Evolutionary conservation across 2,888 invertebrate genomes (phyloP), one percentile per base, ranked within the genome.

Genomic region (Galeruca laticollis): DNA sequence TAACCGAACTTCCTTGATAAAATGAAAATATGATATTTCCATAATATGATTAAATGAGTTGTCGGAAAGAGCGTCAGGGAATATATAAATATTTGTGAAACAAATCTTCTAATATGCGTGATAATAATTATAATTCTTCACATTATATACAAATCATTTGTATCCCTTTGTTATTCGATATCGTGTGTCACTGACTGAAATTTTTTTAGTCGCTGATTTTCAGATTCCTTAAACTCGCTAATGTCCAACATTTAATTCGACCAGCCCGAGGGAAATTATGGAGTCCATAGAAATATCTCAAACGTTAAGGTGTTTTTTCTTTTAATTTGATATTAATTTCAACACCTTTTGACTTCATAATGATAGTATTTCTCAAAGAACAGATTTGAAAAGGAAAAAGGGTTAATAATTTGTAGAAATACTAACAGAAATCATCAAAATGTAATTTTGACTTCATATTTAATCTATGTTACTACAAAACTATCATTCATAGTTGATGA

Each of bases 281-380:
- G 54, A 51, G 49, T 40, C 51, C 37, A 35, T 15, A 51, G 13
- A 66, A 59, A 66, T 51, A 66, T 66, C n/a, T 66, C 51, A 37
- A 66, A 59, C 47, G 59, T 60, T 59, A 18, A 57, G 18, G 35
- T 35, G 21, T 35, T 33, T 15, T 21, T 49, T 51, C 37, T 60
- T 66, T 59, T 6, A 26, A 49, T 66, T 66, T 66, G 66, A 59
- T 64, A 21, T 33, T 47, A 65, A 51, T 59, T 37, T 66, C 65
- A 57, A 65, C 66, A 66, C 66, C 51, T 66, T 33, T 57, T 43
- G 15, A 31, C n/a, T 31, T 66, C 59, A 59, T 65, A 65, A 65
- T 57, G 20, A 47, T 54, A 15, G 47, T 49, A 43, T 57, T 31
- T 15, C 54, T 2, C 37, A 64, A 56, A 15, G 26, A 21, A 26